Conservation (phyloP, 2,888 invertebrate genomes). For the Danaus chrysippus region DNA sequence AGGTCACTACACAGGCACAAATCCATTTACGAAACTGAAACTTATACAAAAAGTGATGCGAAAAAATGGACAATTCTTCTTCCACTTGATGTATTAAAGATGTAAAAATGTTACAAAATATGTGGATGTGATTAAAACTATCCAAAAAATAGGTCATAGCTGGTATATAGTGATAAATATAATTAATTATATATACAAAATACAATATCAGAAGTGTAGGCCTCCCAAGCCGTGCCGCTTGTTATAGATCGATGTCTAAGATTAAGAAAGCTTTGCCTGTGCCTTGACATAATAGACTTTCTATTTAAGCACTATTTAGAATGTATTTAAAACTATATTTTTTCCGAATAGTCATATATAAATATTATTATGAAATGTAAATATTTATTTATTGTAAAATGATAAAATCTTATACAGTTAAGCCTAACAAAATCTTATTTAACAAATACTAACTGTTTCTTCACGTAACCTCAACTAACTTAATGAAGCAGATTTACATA, state of each 20-base stretch:
- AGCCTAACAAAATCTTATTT: slow-evolving; percentile 12
- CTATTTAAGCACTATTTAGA: neutral
- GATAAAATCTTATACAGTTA: neutral
- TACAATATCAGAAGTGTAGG: slow-evolving; percentile 4
- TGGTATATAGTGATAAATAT: neutral
- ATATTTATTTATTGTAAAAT: neutral
- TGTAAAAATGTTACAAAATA: slow-evolving; percentile 1
- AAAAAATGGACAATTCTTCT: neutral
- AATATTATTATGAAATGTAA: slow-evolving; percentile 1
- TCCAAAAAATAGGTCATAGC: neutral
- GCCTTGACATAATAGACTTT: neutral
- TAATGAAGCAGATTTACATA: no score
- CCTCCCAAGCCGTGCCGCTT: slow-evolving; percentile 15
- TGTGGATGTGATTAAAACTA: neutral
- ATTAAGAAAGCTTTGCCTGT: slow-evolving; percentile 14
- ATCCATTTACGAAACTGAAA: neutral
- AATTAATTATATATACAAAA: neutral
- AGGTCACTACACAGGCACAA: neutral
- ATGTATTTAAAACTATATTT: neutral
- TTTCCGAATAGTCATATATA: neutral
- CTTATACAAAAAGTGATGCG: neutral
- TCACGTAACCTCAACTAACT: no score
- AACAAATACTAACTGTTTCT: slow-evolving; percentile 1
- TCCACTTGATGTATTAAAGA: neutral
- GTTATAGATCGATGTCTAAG: slow-evolving; percentile 17